Percentiles rank a stretch among this genome's conserved stretches.
Conservation (phyloP, 2,797 vertebrate species). For the Distichodus sexfasciatus region DNA sequence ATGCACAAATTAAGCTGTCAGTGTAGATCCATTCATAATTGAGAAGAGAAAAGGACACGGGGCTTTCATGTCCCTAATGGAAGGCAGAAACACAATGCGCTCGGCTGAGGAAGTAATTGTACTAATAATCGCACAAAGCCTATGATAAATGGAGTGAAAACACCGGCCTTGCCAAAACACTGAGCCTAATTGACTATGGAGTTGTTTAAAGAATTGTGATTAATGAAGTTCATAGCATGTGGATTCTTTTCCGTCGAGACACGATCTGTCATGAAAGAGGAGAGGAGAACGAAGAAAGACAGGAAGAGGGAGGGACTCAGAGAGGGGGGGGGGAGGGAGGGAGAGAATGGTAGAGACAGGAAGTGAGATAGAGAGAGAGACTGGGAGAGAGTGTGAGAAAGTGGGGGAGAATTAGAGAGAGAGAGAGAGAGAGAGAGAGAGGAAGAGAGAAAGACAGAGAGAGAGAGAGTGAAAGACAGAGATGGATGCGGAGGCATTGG, state of each 20-base stretch:
- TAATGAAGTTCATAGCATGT: slow-evolving; percentile 54
- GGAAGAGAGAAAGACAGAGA: background rate
- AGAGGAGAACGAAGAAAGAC: too few relatives aligned
- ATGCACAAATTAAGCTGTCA: slow-evolving; percentile 46
- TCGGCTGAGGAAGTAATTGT: slow-evolving; percentile 52
- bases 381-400: too few relatives aligned
- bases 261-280: slow-evolving; percentile 24
- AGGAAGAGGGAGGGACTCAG: too few relatives aligned
- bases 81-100: slow-evolving; percentile 37
- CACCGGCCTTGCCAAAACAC: slow-evolving; percentile 47
- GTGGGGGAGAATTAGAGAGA: too few relatives aligned
- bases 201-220: slow-evolving; percentile 56
- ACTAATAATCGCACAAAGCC: slow-evolving; percentile 58
- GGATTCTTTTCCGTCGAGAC: slow-evolving; percentile 38
- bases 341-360: too few relatives aligned
- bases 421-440: background rate
- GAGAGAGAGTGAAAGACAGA: slow-evolving; percentile 6
- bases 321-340: too few relatives aligned
- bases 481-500: too few relatives aligned
- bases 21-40: slow-evolving; percentile 38
- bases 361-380: too few relatives aligned
- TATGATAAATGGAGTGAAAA: slow-evolving; percentile 58
- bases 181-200: slow-evolving; percentile 54
- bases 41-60: slow-evolving; percentile 32
- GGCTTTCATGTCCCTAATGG: slow-evolving; percentile 42